phyloP scores from a whole-genome alignment of 2,113 vertebrate genomes.

The Eurystomus gularis region DNA sequence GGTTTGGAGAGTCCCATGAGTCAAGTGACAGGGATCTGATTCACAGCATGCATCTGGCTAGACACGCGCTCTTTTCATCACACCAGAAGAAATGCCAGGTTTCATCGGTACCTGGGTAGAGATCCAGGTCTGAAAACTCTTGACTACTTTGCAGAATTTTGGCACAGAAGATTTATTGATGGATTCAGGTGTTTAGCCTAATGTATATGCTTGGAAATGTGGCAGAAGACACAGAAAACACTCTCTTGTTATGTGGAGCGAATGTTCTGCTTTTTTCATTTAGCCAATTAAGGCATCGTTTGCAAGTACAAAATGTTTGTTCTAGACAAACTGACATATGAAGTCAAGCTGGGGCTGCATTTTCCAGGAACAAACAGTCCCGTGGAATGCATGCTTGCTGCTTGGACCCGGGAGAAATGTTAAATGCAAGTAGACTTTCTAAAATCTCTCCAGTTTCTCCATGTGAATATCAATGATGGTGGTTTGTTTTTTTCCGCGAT shows the following conservation, averaged over 20 bases:
- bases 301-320: conserved; percentile 56
- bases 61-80: background rate
- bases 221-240: background rate
- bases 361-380: conserved; percentile 51
- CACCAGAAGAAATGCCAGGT: background rate
- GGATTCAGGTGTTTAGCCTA: background rate
- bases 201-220: background rate
- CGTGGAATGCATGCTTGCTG: rapidly evolving
- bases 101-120: background rate
- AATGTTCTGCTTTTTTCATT: conserved; percentile 23
- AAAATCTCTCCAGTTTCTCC: background rate
- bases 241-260: background rate
- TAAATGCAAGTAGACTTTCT: background rate
- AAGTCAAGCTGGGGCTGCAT: background rate
- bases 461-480: background rate
- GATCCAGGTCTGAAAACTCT: background rate
- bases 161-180: background rate
- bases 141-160: background rate
- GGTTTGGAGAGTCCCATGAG: background rate
- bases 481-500: background rate
- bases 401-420: background rate
- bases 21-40: background rate
- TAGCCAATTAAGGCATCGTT: background rate
- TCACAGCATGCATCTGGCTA: background rate
- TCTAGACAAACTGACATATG: conserved; percentile 13